Evolutionary conservation across 1,140 invertebrate genomes (phyloP), one percentile per base, ranked within the genome.

Genomic region (Drosophila fuyamai): DNA sequence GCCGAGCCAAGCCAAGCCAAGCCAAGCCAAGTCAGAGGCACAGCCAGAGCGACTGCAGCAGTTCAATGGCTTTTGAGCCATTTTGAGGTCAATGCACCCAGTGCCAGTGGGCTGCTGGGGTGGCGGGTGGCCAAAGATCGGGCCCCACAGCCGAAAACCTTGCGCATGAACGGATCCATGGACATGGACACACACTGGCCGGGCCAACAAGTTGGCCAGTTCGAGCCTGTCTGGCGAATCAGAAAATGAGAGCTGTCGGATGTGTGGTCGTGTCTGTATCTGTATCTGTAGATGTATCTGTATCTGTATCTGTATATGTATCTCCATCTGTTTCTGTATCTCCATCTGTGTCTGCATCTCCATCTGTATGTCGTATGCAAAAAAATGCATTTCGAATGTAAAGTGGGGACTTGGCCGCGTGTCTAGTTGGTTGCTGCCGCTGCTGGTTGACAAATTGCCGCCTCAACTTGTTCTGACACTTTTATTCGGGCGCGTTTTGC

Each of bases 61-160:
- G 90, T 91, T 91, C 90, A 91, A 91, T 77, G 90, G 90, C 90
- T 79, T 91, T 91, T 91, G 90, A 76, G 76, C 90, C 90, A 91
- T 91, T 91, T 91, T 83, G 77, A 91, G 90, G 90, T 83, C 90
- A 91, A 91, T 90, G 90, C 90, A 91, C 90, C 90, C 68, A 7
- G 44, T 46, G 36, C 32, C 38, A 14, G 35, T 48, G n/a, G 55
- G 43, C 38, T 57, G 41, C 14, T 36, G 9, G 12, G 48, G 44
- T 50, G 41, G 32, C 8, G 35, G 57, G 55, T 51, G 43, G 54
- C 59, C 62, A 55, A 58, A 60, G 81, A 65, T 59, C 60, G 72
- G 53, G 48, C 48, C 29, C 14, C 56, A 18, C 38, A 57, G 57
- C 60, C 80, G 66, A 86, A 91, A 91, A 91, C 88, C 88, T 91